These are phyloP conservation scores for Sinocyclocheilus maitianheensis DNA, from an alignment of 2,113 vertebrate species.

Conservation along the genomic window DNA sequence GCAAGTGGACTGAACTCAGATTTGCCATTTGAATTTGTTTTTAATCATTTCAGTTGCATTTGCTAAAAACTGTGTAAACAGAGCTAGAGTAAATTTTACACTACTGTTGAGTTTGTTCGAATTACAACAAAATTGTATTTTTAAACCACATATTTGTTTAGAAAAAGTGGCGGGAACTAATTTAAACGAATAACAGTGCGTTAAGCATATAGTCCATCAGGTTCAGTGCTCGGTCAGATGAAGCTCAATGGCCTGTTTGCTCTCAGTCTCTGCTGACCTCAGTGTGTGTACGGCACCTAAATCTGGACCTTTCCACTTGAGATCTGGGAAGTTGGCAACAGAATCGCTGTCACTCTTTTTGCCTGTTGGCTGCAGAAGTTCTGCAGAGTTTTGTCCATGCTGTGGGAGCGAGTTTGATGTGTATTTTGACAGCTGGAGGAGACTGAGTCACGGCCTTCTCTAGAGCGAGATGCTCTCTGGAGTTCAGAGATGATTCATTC, in stretches of 20 bases:
- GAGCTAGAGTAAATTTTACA: neutral
- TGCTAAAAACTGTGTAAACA: too few species aligned
- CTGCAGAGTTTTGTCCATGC: neutral
- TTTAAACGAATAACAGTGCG: too few species aligned
- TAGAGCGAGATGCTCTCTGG: slow-evolving; percentile 31
- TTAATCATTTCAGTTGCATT: neutral
- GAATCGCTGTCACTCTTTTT: neutral
- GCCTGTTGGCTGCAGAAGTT: neutral
- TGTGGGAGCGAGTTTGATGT: neutral
- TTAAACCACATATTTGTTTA: neutral
- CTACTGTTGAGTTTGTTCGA: neutral
- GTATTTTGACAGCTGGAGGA: slow-evolving; percentile 30
- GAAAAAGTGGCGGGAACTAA: neutral
- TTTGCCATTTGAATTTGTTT: neutral
- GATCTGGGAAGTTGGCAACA: neutral
- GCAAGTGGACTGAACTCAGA: neutral
- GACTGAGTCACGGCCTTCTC: slow-evolving; percentile 55
- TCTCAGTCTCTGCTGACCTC: slow-evolving; percentile 24
- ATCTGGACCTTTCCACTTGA: neutral
- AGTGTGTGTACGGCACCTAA: neutral
- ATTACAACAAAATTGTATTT: neutral
- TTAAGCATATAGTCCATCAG: too few species aligned
- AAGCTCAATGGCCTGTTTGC: neutral
- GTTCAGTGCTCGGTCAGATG: neutral
- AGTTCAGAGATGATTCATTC: slow-evolving; percentile 45